Percentiles rank a stretch among this genome's conserved stretches.
Conservation (phyloP, 2,113 vertebrate species). For the Lepisosteus osseus region DNA sequence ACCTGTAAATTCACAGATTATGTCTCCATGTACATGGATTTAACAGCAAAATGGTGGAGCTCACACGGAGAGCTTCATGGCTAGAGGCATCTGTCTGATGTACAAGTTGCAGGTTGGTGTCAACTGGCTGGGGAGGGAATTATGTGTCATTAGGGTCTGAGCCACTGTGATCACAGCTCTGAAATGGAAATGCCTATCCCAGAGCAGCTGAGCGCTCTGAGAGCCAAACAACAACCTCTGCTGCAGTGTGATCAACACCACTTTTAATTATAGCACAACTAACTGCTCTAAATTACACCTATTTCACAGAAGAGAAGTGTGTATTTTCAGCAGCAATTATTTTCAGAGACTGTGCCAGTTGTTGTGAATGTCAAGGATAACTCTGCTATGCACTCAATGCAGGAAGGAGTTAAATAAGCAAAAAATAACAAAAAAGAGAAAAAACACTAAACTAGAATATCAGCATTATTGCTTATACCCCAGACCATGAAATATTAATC, state of each 20-base stretch:
- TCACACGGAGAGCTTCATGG: too few relatives aligned
- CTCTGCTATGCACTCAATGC: neutral
- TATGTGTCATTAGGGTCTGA: too few relatives aligned
- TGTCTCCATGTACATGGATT: too few relatives aligned
- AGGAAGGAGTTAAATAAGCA: slow-evolving; percentile 15
- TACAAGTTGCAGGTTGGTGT: neutral
- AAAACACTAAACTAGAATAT: slow-evolving; percentile 7
- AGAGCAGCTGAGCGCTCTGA: neutral
- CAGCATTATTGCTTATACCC: slow-evolving; percentile 25
- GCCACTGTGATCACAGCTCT: too few relatives aligned
- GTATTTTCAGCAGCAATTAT: slow-evolving; percentile 16
- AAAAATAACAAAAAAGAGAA: slow-evolving; percentile 12
- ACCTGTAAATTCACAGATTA: too few relatives aligned
- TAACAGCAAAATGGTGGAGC: too few relatives aligned
- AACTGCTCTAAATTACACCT: slow-evolving; percentile 25
- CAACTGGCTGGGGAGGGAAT: neutral
- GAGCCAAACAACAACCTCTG: slow-evolving; percentile 7
- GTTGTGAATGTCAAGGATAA: neutral
- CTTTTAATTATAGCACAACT: slow-evolving; percentile 25
- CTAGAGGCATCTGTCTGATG: too few relatives aligned
- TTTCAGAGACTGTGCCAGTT: neutral
- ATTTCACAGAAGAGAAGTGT: slow-evolving; percentile 13
- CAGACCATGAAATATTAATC: slow-evolving; percentile 74
- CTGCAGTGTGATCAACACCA: slow-evolving; percentile 8
- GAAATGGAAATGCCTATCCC: neutral